These are phyloP conservation scores for Heteropelma amictum DNA, from an alignment of 2,888 invertebrate genomes.

Conservation along the genomic window DNA sequence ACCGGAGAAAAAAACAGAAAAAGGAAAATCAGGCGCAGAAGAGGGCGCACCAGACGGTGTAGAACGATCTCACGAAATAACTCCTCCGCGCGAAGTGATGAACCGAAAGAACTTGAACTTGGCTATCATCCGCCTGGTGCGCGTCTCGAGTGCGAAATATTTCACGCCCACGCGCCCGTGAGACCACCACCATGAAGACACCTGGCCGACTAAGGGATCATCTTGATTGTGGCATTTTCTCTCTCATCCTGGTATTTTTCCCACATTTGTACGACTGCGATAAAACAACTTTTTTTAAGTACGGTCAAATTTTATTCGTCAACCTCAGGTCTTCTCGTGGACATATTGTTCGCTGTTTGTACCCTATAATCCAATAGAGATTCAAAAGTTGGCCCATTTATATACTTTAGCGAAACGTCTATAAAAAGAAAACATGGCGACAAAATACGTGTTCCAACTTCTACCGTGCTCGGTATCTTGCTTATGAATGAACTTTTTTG, in stretches of 20 bases:
- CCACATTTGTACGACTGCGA: not conserved
- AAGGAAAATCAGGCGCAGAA: too few species aligned
- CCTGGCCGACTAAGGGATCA: constrained; percentile 44
- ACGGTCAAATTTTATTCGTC: not conserved
- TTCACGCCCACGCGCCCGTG: constrained; percentile 33
- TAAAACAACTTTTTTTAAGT: not conserved
- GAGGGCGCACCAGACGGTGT: too few species aligned
- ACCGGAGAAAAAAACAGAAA: not conserved
- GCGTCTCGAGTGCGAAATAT: constrained; percentile 33
- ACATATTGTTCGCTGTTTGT: too few species aligned
- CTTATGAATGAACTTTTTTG: too few species aligned
- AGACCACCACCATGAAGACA: constrained; percentile 33
- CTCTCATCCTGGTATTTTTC: not conserved
- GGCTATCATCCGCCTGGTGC: not conserved
- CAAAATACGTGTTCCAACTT: too few species aligned
- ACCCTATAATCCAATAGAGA: too few species aligned
- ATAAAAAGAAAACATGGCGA: too few species aligned
- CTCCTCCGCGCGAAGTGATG: constrained; percentile 41
- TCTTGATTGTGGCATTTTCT: constrained; percentile 39
- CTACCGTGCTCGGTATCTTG: too few species aligned
- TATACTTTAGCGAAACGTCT: too few species aligned
- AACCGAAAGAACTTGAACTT: constrained; percentile 31
- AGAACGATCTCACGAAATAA: constrained; percentile 25
- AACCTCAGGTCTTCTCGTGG: not conserved
- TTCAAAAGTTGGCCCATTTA: too few species aligned